Evolutionary conservation across 2,113 vertebrate species (phyloP).

Genomic region (Prionailurus viverrinus): DNA sequence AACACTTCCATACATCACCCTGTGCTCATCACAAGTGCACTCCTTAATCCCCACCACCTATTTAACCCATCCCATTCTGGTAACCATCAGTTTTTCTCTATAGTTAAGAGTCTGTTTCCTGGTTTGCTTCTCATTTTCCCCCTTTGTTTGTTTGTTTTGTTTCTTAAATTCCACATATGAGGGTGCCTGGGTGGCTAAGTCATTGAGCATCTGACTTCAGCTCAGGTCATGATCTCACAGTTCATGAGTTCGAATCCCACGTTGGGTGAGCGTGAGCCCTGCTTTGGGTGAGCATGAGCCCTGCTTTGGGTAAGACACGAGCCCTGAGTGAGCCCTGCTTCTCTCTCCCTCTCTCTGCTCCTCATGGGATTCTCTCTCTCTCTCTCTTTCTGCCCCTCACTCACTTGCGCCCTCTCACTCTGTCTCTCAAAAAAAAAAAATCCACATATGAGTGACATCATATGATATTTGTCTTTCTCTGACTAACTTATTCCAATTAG

Average conservation of each 20-base stretch:
- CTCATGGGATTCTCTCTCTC: too few species aligned
- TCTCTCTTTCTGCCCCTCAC: too few species aligned
- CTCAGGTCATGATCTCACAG: too few species aligned
- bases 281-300: too few species aligned
- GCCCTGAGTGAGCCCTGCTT: too few species aligned
- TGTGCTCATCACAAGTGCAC: not conserved
- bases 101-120: not conserved
- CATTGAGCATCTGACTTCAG: too few species aligned
- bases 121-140: not conserved
- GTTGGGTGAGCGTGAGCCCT: too few species aligned
- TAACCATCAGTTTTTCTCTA: not conserved
- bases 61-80: not conserved
- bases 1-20: not conserved
- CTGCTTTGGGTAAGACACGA: too few species aligned
- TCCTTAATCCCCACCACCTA: not conserved
- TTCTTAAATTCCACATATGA: not conserved
- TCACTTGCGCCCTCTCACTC: too few species aligned
- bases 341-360: too few species aligned
- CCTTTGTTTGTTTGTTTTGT: not conserved
- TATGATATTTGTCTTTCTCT: not conserved
- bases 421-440: not conserved
- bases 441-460: not conserved
- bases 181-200: too few species aligned
- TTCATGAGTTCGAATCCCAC: too few species aligned
- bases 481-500: not conserved